These are phyloP conservation scores for Bathynomus jamesi DNA, from an alignment of 1,140 invertebrate species.

Conservation along the genomic window DNA sequence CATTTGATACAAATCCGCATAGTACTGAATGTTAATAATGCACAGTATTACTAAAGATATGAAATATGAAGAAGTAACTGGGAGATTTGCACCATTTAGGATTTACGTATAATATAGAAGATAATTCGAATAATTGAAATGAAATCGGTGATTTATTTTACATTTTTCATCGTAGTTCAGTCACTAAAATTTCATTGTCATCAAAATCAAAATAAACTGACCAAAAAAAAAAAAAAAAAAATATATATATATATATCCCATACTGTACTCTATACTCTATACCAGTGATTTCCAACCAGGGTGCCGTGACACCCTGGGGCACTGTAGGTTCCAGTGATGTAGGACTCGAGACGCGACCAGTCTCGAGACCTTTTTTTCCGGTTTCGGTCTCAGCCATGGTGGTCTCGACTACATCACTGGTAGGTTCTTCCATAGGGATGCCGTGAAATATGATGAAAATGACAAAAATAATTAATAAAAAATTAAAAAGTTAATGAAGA, in stretches of 20 bases:
- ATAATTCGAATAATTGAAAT: background rate
- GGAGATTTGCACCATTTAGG: background rate
- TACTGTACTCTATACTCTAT: too few species aligned
- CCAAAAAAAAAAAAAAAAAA: too few species aligned
- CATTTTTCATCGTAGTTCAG: background rate
- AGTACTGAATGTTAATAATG: slow-evolving; percentile 40
- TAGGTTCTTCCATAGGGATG: background rate
- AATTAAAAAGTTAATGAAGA: too few species aligned
- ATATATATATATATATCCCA: background rate
- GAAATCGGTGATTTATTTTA: background rate
- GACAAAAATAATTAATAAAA: background rate
- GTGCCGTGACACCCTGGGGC: background rate
- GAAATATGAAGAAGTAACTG: background rate
- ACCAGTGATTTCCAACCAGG: too few species aligned
- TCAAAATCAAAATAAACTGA: background rate
- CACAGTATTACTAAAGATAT: background rate
- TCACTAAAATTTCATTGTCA: background rate
- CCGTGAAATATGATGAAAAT: background rate
- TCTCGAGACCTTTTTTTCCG: too few species aligned
- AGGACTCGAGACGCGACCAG: background rate
- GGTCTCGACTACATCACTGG: too few species aligned
- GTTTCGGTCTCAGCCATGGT: too few species aligned
- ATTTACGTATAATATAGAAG: background rate
- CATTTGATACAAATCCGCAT: slow-evolving; percentile 45
- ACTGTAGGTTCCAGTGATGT: background rate